phyloP scores from a whole-genome alignment of 2,113 vertebrate species.

The Peucedramus taeniatus region DNA sequence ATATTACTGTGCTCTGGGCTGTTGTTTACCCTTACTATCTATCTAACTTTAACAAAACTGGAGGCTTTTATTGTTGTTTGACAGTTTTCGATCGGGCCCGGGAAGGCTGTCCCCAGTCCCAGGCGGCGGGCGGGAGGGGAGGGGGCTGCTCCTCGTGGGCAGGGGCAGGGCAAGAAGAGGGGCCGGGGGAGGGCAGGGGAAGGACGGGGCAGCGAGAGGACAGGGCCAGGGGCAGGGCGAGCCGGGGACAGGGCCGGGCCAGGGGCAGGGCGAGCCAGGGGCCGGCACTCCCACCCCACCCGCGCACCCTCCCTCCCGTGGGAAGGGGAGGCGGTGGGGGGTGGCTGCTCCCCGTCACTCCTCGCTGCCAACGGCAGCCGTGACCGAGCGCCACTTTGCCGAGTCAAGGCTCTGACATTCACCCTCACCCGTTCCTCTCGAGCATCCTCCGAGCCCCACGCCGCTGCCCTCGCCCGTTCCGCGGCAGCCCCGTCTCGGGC shows the following conservation, averaged over 20 bases:
- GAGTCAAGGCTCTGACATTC: neutral
- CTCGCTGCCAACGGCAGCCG: neutral
- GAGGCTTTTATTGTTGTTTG: neutral
- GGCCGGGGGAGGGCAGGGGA: neutral
- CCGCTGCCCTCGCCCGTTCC: neutral
- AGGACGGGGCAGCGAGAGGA: neutral
- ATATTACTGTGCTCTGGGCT: neutral
- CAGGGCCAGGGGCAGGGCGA: neutral
- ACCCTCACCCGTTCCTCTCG: neutral
- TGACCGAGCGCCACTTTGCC: neutral
- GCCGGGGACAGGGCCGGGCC: neutral
- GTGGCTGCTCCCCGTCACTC: neutral
- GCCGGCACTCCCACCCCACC: neutral
- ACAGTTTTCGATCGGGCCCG: neutral
- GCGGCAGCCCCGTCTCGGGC: neutral
- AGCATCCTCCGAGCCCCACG: neutral
- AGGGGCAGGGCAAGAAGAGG: neutral
- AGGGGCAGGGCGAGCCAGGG: neutral
- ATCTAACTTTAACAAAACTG: neutral
- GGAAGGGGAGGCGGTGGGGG: neutral
- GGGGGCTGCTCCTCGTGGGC: neutral
- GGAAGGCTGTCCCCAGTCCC: neutral
- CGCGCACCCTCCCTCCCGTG: neutral
- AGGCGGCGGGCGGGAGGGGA: neutral
- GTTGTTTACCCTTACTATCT: neutral